A percentile compares a stretch with the other conserved stretches of the same genome.
Conservation (phyloP, 2,888 invertebrate genomes). For the Caenorhabditis doughertyi region DNA sequence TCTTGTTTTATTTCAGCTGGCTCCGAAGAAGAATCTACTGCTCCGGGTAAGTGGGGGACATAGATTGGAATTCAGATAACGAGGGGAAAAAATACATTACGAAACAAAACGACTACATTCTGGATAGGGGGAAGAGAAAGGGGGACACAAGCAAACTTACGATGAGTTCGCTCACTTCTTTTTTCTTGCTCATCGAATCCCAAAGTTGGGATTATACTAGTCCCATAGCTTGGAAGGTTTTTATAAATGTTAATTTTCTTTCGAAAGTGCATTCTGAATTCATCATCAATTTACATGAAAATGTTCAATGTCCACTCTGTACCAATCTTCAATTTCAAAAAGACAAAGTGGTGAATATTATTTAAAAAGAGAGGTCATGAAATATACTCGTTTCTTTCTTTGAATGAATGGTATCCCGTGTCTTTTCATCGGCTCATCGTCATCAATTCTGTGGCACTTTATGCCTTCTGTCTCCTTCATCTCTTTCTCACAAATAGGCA, state of each 20-base stretch:
- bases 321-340: not conserved
- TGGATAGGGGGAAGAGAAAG: not conserved
- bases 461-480: slow-evolving; percentile 7
- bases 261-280: too few species aligned
- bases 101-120: slow-evolving; percentile 41
- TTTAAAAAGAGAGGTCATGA: slow-evolving; percentile 24
- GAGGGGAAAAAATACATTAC: slow-evolving; percentile 45
- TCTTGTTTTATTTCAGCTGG: slow-evolving; percentile 62
- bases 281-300: too few species aligned
- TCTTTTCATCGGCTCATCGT: slow-evolving; percentile 32
- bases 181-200: slow-evolving; percentile 9
- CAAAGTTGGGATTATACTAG: too few species aligned
- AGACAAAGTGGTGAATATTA: slow-evolving; percentile 3
- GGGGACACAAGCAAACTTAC: slow-evolving; percentile 20
- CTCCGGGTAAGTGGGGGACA: slow-evolving; percentile 53
- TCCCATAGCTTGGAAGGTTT: too few species aligned
- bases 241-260: too few species aligned
- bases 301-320: not conserved
- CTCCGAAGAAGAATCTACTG: slow-evolving; percentile 57
- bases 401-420: slow-evolving; percentile 29
- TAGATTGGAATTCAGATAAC: slow-evolving; percentile 20
- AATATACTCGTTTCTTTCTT: not conserved
- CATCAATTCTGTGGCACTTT: slow-evolving; percentile 53
- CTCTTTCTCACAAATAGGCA: slow-evolving; percentile 12
- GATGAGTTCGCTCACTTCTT: slow-evolving; percentile 14